A percentile compares a stretch with the other conserved stretches of the same genome.
These are phyloP conservation scores for Melanotaenia trifasciata DNA, from an alignment of 2,797 vertebrate species.

Conservation along the genomic window DNA sequence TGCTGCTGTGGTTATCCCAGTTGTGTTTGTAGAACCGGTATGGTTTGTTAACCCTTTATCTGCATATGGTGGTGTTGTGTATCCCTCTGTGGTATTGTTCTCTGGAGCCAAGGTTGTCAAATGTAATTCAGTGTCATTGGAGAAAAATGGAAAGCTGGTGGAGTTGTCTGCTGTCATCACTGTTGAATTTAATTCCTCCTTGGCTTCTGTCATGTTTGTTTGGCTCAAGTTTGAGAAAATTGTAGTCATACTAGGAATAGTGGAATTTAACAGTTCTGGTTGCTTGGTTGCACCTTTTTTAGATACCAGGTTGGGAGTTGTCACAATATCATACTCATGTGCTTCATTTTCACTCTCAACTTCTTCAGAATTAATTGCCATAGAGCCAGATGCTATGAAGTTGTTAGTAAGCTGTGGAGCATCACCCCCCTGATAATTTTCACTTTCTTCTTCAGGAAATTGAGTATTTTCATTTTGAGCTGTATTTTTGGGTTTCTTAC, in stretches of 20 bases:
- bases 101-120: constrained; percentile 31
- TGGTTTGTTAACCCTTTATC: not conserved
- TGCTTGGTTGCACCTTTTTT: constrained; percentile 1
- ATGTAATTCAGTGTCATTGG: constrained; percentile 23
- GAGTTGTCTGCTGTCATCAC: not conserved
- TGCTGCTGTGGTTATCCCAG: constrained; percentile 9
- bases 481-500: not conserved
- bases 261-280: not conserved
- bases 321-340: not conserved
- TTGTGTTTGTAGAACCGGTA: not conserved
- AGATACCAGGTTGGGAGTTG: not conserved
- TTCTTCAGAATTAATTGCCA: not conserved
- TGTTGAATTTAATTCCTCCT: constrained; percentile 29
- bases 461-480: not conserved
- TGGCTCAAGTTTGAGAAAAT: constrained; percentile 6
- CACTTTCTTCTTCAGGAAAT: not conserved
- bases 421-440: not conserved
- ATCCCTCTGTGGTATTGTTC: constrained; percentile 1
- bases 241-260: not conserved
- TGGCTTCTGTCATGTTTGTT: constrained; percentile 23
- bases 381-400: constrained; percentile 15
- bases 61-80: not conserved
- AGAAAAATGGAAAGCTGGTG: constrained; percentile 12
- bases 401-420: constrained; percentile 15
- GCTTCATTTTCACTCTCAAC: constrained; percentile 11